These are phyloP conservation scores for Paracentrotus lividus DNA, from an alignment of 53 echinoderm and acorn worm species.

Conservation along the genomic window DNA sequence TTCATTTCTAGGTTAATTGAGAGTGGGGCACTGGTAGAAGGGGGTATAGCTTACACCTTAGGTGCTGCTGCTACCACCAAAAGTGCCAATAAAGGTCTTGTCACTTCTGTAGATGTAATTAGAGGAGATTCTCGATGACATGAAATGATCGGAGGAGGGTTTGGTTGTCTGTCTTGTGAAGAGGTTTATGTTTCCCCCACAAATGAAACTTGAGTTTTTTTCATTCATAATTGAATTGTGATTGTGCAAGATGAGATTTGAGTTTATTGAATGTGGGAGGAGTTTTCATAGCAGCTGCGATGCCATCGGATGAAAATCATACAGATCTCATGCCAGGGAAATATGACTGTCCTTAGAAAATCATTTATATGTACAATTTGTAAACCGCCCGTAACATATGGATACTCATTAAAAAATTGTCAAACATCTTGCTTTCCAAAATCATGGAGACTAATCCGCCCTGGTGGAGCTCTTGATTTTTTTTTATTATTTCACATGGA, in stretches of 20 bases:
- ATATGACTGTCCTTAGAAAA: no score
- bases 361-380: no score
- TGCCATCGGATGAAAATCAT: not conserved
- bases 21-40: not conserved
- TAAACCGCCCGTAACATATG: no score
- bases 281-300: not conserved
- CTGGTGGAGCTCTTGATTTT: no score
- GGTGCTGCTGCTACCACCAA: not conserved
- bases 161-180: not conserved
- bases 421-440: no score
- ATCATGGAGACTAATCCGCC: no score
- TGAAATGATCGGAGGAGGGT: not conserved
- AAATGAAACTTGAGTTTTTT: conserved; percentile 7
- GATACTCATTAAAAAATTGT: no score
- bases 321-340: not conserved
- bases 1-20: conserved; percentile 27
- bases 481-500: no score
- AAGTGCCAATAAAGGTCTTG: conserved; percentile 4
- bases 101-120: not conserved
- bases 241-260: not conserved
- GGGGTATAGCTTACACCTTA: conserved; percentile 27
- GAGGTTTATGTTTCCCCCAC: not conserved
- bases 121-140: not conserved
- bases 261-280: no score
- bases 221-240: conserved; percentile 7